Percentiles rank a stretch among this genome's conserved stretches.
phyloP scores from a whole-genome alignment of 2,797 vertebrate species.

The Taenioides sp. region DNA sequence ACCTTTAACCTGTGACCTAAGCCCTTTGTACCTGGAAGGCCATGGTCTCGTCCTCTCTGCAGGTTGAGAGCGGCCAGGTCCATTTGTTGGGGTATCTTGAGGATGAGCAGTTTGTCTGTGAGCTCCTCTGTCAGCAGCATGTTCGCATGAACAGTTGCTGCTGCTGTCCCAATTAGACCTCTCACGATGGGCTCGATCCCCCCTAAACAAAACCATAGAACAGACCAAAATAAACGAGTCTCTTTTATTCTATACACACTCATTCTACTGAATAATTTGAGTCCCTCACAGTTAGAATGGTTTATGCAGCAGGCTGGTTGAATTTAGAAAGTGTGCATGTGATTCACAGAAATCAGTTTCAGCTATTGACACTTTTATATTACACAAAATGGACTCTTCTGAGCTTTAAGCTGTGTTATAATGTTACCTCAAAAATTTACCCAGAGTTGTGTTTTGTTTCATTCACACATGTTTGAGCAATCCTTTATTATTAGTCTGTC shows the following conservation, averaged over 20 bases:
- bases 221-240: not conserved
- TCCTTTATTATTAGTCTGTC: no score
- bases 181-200: conserved; percentile 89
- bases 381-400: no score
- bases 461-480: no score
- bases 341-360: no score
- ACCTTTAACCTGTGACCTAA: not conserved
- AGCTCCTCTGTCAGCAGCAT: conserved; percentile 85
- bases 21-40: conserved; percentile 83
- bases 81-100: conserved; percentile 74
- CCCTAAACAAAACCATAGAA: conserved; percentile 69
- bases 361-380: no score
- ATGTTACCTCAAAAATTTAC: no score
- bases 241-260: not conserved
- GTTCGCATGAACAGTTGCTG: conserved; percentile 71
- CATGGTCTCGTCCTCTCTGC: conserved; percentile 93
- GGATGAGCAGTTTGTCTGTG: conserved; percentile 84
- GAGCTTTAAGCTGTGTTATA: no score
- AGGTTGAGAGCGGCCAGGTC: conserved; percentile 92
- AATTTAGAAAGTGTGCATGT: no score
- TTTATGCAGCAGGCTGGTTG: no score
- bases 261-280: not conserved
- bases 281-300: no score
- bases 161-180: conserved; percentile 82
- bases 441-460: no score